Percentiles rank a stretch among this genome's conserved stretches.
These are phyloP conservation scores for Masticophis lateralis DNA, from an alignment of 2,797 vertebrate genomes.

Conservation along the genomic window DNA sequence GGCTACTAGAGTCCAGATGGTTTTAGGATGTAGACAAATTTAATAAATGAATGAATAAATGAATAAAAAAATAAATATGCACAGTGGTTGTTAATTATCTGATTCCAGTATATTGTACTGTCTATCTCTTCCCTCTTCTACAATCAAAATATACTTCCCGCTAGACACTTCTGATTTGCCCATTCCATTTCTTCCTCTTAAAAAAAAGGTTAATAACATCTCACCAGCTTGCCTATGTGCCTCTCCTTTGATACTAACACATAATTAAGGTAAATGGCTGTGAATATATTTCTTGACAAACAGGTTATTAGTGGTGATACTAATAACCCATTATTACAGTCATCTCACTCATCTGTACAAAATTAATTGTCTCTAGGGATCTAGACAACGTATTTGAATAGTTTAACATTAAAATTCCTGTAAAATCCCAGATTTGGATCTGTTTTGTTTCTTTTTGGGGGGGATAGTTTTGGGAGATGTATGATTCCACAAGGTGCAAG, in stretches of 20 bases:
- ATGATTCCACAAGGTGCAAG: neutral
- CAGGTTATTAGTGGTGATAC: neutral
- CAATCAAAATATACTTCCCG: neutral
- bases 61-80: neutral
- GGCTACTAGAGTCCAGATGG: no score
- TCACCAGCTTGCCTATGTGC: neutral
- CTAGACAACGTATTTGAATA: neutral
- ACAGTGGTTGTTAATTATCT: neutral
- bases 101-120: neutral
- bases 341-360: neutral
- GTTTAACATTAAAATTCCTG: neutral
- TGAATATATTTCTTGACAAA: neutral
- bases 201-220: neutral
- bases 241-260: neutral
- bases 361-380: neutral
- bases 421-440: neutral
- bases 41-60: neutral
- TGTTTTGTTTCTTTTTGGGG: neutral
- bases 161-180: neutral
- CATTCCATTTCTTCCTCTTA: neutral
- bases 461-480: neutral
- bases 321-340: neutral
- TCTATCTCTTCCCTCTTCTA: neutral
- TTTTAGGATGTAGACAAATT: neutral
- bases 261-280: neutral